These are phyloP conservation scores for Heterodera filipjevi DNA, from an alignment of 2,888 invertebrate genomes.

Conservation along the genomic window DNA sequence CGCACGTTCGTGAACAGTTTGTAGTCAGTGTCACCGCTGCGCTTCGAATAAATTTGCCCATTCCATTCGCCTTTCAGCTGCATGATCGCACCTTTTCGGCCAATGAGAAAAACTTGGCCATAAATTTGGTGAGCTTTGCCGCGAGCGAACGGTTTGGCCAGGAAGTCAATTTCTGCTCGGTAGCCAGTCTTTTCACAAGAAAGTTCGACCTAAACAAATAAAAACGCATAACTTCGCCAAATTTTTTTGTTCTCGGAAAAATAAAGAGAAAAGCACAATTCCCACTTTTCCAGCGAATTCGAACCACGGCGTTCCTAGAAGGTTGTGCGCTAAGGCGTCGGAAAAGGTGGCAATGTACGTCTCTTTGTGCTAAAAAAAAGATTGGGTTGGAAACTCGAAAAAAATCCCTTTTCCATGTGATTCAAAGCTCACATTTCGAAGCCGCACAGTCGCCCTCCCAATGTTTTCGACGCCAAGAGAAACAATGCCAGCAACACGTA, in stretches of 20 bases:
- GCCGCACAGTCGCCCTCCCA: not conserved
- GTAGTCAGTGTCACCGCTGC: slow-evolving; percentile 54
- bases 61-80: slow-evolving; percentile 86
- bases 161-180: slow-evolving; percentile 87
- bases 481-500: too few relatives aligned
- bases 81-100: slow-evolving; percentile 54
- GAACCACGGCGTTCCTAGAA: slow-evolving; percentile 96
- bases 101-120: too few relatives aligned
- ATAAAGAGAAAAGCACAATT: too few relatives aligned
- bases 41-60: slow-evolving; percentile 81
- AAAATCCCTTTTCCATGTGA: too few relatives aligned
- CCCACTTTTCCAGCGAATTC: too few relatives aligned
- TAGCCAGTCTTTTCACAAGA: slow-evolving; percentile 88
- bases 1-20: too few relatives aligned
- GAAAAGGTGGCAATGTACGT: slow-evolving; percentile 95
- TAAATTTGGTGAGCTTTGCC: slow-evolving; percentile 60
- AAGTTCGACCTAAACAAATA: slow-evolving; percentile 75
- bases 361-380: slow-evolving; percentile 73
- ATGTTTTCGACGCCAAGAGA: too few relatives aligned
- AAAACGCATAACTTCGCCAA: too few relatives aligned
- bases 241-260: too few relatives aligned
- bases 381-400: too few relatives aligned
- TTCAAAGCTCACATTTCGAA: not conserved
- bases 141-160: slow-evolving; percentile 76
- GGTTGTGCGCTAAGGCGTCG: slow-evolving; percentile 94